Base-by-base conservation (phyloP, 2,888 invertebrate genomes). In the Cheilosia scutellata region DNA sequence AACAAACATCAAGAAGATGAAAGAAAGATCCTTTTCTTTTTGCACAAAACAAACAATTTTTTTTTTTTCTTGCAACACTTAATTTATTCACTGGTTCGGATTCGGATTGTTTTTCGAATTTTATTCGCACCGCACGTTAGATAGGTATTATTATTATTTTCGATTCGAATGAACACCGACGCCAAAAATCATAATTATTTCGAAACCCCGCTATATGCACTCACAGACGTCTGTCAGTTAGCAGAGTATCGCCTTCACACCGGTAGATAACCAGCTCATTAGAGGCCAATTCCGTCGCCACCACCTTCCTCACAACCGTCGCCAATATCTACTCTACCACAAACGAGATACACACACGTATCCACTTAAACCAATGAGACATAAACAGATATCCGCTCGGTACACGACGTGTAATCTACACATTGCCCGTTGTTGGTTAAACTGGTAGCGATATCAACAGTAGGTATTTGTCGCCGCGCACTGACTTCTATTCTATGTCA, bases 321-420 rank as follows among this genome's bases (percentile, higher is more conserved):
- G 53, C 27, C 71, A 37, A 37, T 37, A 37, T 44, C 47, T 47
- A 55, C 71, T 60, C 57, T 42, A 65, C 63, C 72, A 62, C 57
- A 63, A 86, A 76, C 42, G 49, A 65, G 70, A 80, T 71, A 84
- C 80, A 84, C 80, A 84, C 84, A 80, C 79, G 80, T 80, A 80
- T 80, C 80, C 84, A 84, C 84, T 80, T 80, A 84, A 84, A 80
- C 80, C 84, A 84, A 84, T 84, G 84, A 84, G 70, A 82, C 82
- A 86, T 72, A 77, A 82, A 86, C 82, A 86, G 76, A 82, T 82
- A 86, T 82, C 76, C 82, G 82, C 66, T 82, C 76, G 68, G 31
- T 77, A 72, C 66, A 86, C 82, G 72, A 72, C 63, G 62, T 72
- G 76, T 76, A 86, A 86, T 86, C 76, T 76, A 75, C 75, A 80